Percentiles rank a stretch among this genome's conserved stretches.
These are phyloP conservation scores for Hippasteria phrygiana DNA, from an alignment of 53 echinoderm and acorn worm species.

Conservation along the genomic window DNA sequence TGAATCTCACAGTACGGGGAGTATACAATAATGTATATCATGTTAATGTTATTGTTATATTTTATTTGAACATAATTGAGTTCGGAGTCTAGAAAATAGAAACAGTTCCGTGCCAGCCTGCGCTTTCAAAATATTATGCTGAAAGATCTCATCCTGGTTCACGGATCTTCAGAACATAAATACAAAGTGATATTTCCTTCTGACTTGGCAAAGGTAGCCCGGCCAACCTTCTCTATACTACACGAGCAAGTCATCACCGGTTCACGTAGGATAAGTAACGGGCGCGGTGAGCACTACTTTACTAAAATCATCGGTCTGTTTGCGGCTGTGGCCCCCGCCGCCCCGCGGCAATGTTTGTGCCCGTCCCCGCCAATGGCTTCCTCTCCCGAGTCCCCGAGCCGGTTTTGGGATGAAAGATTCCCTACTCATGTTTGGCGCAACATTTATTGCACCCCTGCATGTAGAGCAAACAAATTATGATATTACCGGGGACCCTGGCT, in stretches of 20 bases:
- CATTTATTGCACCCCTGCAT: neutral
- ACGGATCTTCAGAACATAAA: too few species aligned
- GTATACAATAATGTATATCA: too few species aligned
- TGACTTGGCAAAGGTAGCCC: too few species aligned
- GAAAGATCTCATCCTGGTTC: too few species aligned
- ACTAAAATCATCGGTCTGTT: conserved; percentile 1
- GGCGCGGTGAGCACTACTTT: neutral
- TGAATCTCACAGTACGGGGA: too few species aligned
- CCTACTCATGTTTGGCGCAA: neutral
- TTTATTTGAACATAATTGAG: too few species aligned
- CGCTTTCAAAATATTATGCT: too few species aligned
- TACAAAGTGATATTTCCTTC: conserved; percentile 21
- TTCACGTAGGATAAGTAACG: neutral
- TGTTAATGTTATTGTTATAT: too few species aligned
- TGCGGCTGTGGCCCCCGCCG: neutral
- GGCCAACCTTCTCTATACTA: neutral
- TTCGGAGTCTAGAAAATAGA: too few species aligned
- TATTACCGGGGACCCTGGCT: neutral
- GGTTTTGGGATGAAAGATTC: conserved; percentile 34
- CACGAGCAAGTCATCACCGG: neutral
- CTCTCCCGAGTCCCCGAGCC: conserved; percentile 17
- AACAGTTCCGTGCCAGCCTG: too few species aligned
- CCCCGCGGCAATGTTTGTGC: conserved; percentile 60
- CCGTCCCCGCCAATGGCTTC: conserved; percentile 42
- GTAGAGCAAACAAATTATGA: neutral